Evolutionary conservation across 2,888 invertebrate genomes (phyloP), one percentile per base, ranked within the genome.

Genomic region (Pemphredon lugubris): DNA sequence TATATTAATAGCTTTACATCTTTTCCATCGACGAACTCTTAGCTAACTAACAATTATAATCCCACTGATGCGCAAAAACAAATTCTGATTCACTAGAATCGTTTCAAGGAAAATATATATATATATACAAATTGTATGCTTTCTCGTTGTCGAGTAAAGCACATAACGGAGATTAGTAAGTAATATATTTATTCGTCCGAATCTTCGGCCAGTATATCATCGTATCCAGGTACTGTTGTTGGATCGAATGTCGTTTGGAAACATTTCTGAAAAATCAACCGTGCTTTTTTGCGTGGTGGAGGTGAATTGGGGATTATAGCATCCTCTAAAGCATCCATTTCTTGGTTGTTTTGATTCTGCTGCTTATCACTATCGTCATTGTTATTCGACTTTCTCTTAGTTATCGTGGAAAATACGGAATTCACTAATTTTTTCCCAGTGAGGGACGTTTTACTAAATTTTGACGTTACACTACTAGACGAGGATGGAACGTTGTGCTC

Each of bases 211-310:
- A 94, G 91, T 40, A 95, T 90, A 48, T 90, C 90, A 78, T 93
- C 91, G 74, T 91, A 92, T 37, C 93, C 91, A 67, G 92, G 92
- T 42, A 90, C 76, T 71, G 86, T 87, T 76, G 91, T 91, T 6
- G 93, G 92, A 81, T 94, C 92, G 83, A 93, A 94, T n/a, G 95
- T 95, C 44, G 92, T 90, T 88, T 95, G 94, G 88, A 94, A 95
- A 87, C 95, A 95, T 67, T 94, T 92, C 70, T 92, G 92, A 83
- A 96, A 95, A 58, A 95, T 92, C 0, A 92, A 90, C 84, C 93
- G 92, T 0, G 94, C 91, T 82, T 88, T 91, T 86, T 93, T 93
- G 71, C 91, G 91, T 50, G 91, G 91, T 20, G 93, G 91, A 5
- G 94, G 94, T 3, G 94, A 93, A 30, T 89, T 91, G 37, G 93